Percentiles rank a stretch among this genome's conserved stretches.
Conservation (phyloP, 2,797 vertebrate genomes). For the Falco peregrinus region DNA sequence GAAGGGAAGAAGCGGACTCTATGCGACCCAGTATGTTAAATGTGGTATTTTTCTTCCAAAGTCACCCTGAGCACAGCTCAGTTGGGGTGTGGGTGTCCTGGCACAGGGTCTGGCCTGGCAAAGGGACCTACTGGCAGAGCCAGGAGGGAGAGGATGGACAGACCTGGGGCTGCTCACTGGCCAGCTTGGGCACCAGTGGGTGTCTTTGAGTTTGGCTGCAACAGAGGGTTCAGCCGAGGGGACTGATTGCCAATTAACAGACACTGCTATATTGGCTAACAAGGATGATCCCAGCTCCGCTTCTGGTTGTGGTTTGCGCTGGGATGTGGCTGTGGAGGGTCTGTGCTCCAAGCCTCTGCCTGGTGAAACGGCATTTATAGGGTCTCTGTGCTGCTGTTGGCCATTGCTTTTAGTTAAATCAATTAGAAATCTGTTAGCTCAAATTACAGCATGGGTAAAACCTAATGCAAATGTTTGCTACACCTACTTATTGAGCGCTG, state of each 20-base stretch:
- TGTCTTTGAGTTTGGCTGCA: not conserved
- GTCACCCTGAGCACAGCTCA: accelerated
- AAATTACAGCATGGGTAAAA: not conserved
- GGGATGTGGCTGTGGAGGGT: not conserved
- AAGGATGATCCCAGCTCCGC: not conserved
- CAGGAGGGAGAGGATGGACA: not conserved
- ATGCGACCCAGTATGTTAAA: accelerated
- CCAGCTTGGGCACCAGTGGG: accelerated
- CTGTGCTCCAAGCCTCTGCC: not conserved
- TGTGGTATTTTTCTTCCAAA: not conserved
- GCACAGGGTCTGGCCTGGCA: too few species aligned
- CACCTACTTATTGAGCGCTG: not conserved
- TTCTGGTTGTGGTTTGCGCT: not conserved
- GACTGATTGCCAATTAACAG: not conserved
- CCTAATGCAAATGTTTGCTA: not conserved
- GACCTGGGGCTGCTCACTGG: accelerated
- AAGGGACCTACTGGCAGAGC: not conserved
- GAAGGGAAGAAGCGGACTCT: not conserved
- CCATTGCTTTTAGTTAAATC: not conserved
- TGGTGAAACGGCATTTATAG: not conserved
- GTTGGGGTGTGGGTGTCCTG: not conserved
- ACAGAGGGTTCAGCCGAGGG: not conserved
- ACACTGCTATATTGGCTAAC: accelerated
- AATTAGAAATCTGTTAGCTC: not conserved
- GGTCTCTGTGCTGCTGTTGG: accelerated